Evolutionary conservation across 2,113 vertebrate genomes (phyloP).

Genomic region (Donacobius atricapilla): DNA sequence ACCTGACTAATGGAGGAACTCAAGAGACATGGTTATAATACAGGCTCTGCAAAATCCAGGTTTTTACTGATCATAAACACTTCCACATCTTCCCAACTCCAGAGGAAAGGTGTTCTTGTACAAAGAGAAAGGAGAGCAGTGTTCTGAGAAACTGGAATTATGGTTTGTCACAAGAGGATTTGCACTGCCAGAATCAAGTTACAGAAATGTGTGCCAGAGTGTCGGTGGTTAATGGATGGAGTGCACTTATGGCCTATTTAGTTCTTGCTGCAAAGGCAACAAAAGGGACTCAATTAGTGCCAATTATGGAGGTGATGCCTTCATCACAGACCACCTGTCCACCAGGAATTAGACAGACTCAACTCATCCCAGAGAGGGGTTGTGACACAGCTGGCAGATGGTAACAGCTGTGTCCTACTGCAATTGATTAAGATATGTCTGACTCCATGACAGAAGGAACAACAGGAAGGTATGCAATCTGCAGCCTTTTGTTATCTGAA

Average conservation of each 20-base stretch:
- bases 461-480: background rate
- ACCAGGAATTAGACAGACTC: slow-evolving; percentile 5
- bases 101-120: background rate
- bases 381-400: background rate
- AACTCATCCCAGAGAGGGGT: background rate
- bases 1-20: background rate
- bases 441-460: background rate
- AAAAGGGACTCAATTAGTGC: slow-evolving; percentile 29
- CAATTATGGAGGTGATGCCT: slow-evolving; percentile 12
- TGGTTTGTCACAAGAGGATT: background rate
- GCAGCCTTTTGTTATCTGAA: background rate
- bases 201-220: background rate
- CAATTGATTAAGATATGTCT: background rate
- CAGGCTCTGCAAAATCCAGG: background rate
- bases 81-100: background rate
- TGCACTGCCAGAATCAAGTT: background rate
- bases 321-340: slow-evolving; percentile 40
- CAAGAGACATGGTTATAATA: background rate
- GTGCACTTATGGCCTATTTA: background rate
- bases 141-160: background rate
- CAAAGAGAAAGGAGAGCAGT: background rate
- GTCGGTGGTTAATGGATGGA: background rate
- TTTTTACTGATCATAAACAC: background rate
- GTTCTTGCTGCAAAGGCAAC: background rate
- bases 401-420: background rate